Percentiles rank a stretch among this genome's conserved stretches.
These are phyloP conservation scores for Drosophila macrospina DNA, from an alignment of 2,888 invertebrate genomes.

Conservation along the genomic window DNA sequence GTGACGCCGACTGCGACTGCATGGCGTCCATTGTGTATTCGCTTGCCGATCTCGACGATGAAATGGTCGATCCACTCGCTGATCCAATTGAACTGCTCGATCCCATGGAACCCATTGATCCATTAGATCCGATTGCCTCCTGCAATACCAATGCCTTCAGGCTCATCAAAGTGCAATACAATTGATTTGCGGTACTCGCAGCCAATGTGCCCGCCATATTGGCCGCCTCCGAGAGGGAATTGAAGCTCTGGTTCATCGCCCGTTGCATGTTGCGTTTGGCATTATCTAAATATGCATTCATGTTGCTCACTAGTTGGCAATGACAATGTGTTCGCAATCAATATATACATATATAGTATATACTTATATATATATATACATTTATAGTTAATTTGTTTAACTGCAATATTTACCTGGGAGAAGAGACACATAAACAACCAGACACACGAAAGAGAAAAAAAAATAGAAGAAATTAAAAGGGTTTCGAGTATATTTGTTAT, in stretches of 20 bases:
- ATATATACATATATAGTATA: neutral
- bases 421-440: constrained; percentile 36
- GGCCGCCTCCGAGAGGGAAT: constrained; percentile 18
- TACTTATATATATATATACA: neutral
- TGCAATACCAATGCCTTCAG: constrained; percentile 1
- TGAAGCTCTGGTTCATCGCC: constrained; percentile 22
- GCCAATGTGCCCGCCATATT: constrained; percentile 10
- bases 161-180: constrained; percentile 6
- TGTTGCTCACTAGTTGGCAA: constrained; percentile 16
- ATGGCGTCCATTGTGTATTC: too few species aligned
- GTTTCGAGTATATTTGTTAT: constrained; percentile 18
- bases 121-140: neutral
- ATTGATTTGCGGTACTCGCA: neutral
- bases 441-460: constrained; percentile 20
- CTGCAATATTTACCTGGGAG: constrained; percentile 26
- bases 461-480: constrained; percentile 6
- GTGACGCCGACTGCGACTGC: neutral
- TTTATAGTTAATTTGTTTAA: too few species aligned
- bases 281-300: constrained; percentile 46
- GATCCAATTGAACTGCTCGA: neutral
- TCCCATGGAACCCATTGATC: neutral
- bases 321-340: neutral
- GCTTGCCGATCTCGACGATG: neutral
- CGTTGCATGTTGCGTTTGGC: constrained; percentile 34
- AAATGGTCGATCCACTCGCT: neutral